Evolutionary conservation across 2,113 vertebrate species (phyloP).

Genomic region (Microtus ochrogaster): DNA sequence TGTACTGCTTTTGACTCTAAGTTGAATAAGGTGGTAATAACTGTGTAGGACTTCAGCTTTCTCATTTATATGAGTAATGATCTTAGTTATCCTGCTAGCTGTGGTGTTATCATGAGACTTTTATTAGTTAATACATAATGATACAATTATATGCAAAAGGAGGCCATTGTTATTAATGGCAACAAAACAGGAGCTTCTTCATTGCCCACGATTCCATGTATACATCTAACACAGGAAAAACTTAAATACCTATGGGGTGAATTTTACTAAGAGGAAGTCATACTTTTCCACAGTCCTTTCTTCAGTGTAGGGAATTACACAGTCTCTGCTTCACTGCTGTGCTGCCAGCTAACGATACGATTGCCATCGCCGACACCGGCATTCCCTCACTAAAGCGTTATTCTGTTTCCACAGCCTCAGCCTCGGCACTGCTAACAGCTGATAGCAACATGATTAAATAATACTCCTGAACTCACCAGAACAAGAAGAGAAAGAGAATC

Average conservation of each 20-base stretch:
- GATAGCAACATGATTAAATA: conserved; percentile 27
- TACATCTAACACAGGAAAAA: conserved; percentile 32
- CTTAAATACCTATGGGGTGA: conserved; percentile 1
- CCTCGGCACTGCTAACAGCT: not conserved
- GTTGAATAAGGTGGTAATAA: not conserved
- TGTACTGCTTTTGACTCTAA: not conserved
- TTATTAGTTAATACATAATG: conserved; percentile 8
- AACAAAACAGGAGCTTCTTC: conserved; percentile 38
- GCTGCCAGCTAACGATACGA: no score
- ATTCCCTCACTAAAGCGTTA: not conserved
- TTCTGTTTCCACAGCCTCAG: not conserved
- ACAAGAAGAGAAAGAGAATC: not conserved
- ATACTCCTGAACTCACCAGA: not conserved
- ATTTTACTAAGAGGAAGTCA: not conserved
- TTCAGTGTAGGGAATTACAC: not conserved
- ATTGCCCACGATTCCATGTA: not conserved
- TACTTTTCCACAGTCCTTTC: not conserved
- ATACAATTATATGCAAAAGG: not conserved
- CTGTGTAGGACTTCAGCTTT: not conserved
- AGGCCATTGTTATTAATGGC: conserved; percentile 29
- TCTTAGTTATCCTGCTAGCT: not conserved
- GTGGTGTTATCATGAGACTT: not conserved
- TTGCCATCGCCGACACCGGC: no score
- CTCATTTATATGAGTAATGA: conserved; percentile 21
- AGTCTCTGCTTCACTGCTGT: not conserved